These are phyloP conservation scores for Andrena minutula DNA, from an alignment of 2,888 invertebrate species.

Conservation along the genomic window DNA sequence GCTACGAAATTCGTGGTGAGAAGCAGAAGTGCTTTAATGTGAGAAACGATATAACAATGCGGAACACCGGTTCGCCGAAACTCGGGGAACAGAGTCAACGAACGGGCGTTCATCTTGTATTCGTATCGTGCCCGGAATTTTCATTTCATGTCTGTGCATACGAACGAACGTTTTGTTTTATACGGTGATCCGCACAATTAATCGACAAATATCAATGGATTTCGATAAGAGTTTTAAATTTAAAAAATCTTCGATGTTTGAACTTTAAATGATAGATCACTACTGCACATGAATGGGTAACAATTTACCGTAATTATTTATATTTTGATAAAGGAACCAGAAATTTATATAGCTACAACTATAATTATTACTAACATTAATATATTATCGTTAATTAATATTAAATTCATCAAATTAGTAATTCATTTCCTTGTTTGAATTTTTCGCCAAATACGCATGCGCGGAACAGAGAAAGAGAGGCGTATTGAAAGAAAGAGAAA, in stretches of 20 bases:
- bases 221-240: background rate
- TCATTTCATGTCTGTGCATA: slow-evolving; percentile 35
- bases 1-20: background rate
- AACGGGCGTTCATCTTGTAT: slow-evolving; percentile 40
- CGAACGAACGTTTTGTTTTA: slow-evolving; percentile 20
- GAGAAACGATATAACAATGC: slow-evolving; percentile 8
- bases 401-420: too few relatives aligned
- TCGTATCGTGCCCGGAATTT: slow-evolving; percentile 45
- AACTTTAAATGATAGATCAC: background rate
- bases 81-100: slow-evolving; percentile 47
- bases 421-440: background rate
- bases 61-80: slow-evolving; percentile 47
- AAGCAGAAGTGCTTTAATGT: background rate
- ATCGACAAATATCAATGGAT: background rate
- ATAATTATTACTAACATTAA: background rate
- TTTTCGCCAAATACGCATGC: background rate
- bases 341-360: background rate
- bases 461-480: background rate
- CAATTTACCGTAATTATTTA: too few relatives aligned
- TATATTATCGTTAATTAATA: too few relatives aligned
- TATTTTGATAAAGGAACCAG: too few relatives aligned
- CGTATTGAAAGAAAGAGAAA: background rate
- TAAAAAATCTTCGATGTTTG: background rate
- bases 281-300: too few relatives aligned
- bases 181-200: slow-evolving; percentile 12